These are phyloP conservation scores for Epinephelus malabaricus DNA, from an alignment of 2,797 vertebrate genomes.

Conservation along the genomic window DNA sequence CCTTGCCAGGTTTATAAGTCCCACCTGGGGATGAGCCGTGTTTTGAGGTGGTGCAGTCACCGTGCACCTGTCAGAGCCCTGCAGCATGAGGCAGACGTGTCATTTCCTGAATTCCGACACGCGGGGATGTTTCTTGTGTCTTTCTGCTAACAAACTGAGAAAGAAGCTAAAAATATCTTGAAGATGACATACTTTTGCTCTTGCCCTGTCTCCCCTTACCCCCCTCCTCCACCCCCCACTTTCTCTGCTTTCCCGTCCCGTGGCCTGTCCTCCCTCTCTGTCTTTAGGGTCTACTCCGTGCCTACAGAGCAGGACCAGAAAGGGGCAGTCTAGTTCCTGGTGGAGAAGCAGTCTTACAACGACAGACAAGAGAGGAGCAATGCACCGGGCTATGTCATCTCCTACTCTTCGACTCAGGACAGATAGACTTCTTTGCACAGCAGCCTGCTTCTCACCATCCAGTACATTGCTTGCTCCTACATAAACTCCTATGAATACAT, in stretches of 20 bases:
- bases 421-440: constrained; percentile 69
- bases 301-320: constrained; percentile 86
- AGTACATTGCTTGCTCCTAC: constrained; percentile 34
- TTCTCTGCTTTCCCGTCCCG: constrained; percentile 1
- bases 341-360: constrained; percentile 36
- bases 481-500: constrained; percentile 34
- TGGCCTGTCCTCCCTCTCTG: constrained; percentile 26
- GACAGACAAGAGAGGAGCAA: constrained; percentile 51
- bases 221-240: too few species aligned
- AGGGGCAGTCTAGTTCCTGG: constrained; percentile 75
- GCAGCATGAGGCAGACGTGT: constrained; percentile 39
- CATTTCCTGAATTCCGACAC: constrained; percentile 48
- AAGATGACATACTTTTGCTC: constrained; percentile 47
- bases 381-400: constrained; percentile 46
- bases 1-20: constrained; percentile 73
- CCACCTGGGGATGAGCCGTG: constrained; percentile 78
- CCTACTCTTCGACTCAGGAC: constrained; percentile 65
- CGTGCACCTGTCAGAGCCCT: constrained; percentile 70
- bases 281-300: constrained; percentile 83
- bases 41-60: constrained; percentile 71
- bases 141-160: constrained; percentile 48
- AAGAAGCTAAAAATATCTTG: constrained; percentile 49
- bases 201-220: constrained; percentile 25
- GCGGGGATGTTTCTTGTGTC: constrained; percentile 35
- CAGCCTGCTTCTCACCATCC: constrained; percentile 53